Base-by-base conservation (phyloP, 1,140 invertebrate species). In the Sycobia sp. region DNA sequence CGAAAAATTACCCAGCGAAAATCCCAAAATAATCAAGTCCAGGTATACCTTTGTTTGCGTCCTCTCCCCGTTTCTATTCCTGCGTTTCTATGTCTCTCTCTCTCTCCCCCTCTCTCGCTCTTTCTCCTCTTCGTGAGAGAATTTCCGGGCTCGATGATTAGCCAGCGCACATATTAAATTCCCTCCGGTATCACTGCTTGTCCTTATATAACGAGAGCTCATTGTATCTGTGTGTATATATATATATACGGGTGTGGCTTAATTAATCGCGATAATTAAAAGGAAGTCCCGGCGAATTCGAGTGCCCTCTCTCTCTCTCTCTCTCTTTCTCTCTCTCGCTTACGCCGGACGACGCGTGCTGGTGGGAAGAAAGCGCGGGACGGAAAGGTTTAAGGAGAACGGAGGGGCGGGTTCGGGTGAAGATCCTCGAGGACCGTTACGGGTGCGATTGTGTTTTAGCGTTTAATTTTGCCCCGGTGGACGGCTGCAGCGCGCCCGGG, bases 261-360 rank as follows among this genome's bases (percentile, higher is more conserved):
- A 78, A 76, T 77, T 78, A 77, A 77, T 77, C 69, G 71, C 69
- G 78, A 78, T 78, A 78, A 78, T 80, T 77, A 78, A 78, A 77
- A 80, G 72, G 68, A 74, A 74, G 70, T 73, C 69, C 58, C 27
- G 34, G 36, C 36, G 5, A n/a, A n/a, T n/a, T n/a, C n/a, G n/a
- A n/a, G n/a, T n/a, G n/a, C n/a, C n/a, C n/a, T n/a, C n/a, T n/a
- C n/a, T n/a, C n/a, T n/a, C n/a, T n/a, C n/a, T n/a, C n/a, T n/a
- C n/a, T n/a, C n/a, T n/a, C n/a, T n/a, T n/a, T n/a, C n/a, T n/a
- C n/a, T n/a, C n/a, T n/a, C n/a, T n/a, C n/a, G n/a, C n/a, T n/a
- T n/a, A n/a, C n/a, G n/a, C n/a, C n/a, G n/a, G n/a, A n/a, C 57
- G 62, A 62, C 60, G 55, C 64, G 54, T 36, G 61, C 43, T 38